Conservation (phyloP, 64 coral and sea anemone genomes). For the Acropora yongei region DNA sequence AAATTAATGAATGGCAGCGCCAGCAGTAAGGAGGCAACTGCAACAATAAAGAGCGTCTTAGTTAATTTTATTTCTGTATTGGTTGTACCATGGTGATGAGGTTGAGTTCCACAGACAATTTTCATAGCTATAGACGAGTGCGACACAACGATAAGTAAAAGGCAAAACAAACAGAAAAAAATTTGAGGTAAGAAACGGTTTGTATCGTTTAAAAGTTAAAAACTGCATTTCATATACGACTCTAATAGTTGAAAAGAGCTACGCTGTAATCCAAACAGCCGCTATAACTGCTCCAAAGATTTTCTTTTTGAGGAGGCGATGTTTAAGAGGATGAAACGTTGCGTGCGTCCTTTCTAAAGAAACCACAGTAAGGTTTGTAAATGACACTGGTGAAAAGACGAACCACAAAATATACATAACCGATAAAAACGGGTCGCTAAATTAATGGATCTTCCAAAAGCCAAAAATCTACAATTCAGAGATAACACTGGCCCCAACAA, state of each 20-base stretch:
- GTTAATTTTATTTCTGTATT: background rate
- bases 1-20: background rate
- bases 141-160: background rate
- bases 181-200: too few relatives aligned
- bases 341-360: background rate
- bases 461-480: background rate
- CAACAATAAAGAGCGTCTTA: too few relatives aligned
- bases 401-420: background rate
- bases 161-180: background rate
- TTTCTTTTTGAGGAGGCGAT: too few relatives aligned
- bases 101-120: too few relatives aligned
- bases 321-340: too few relatives aligned
- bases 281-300: too few relatives aligned
- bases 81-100: background rate
- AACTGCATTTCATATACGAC: too few relatives aligned
- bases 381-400: background rate
- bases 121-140: background rate
- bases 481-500: background rate
- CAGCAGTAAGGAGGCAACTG: too few relatives aligned
- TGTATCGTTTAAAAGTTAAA: too few relatives aligned
- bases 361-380: background rate
- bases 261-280: background rate
- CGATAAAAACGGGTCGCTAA: too few relatives aligned
- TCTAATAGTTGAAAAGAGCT: background rate
- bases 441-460: too few relatives aligned